A percentile compares a stretch with the other conserved stretches of the same genome.
phyloP scores from a whole-genome alignment of 2,888 invertebrate genomes.

The Mesochorus sp. region DNA sequence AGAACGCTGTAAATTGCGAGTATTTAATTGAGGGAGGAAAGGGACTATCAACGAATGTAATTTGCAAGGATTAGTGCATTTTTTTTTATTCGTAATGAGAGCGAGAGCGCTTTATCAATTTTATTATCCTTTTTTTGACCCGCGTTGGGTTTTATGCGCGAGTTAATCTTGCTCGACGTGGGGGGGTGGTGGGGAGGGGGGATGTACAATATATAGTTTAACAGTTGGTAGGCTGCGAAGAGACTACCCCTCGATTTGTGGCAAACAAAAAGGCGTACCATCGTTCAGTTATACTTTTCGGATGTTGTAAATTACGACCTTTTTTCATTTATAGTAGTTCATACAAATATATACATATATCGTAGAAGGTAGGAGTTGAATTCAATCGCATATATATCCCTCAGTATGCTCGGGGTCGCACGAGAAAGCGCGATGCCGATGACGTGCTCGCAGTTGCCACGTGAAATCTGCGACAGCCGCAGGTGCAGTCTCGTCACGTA shows the following conservation, averaged over 20 bases:
- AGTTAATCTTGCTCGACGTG: conserved; percentile 33
- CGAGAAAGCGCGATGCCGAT: conserved; percentile 23
- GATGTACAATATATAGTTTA: conserved; percentile 24
- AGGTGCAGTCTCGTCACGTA: conserved; percentile 46
- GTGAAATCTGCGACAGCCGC: conserved; percentile 30
- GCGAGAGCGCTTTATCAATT: background rate
- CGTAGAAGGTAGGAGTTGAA: background rate
- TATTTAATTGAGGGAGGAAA: background rate
- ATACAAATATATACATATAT: background rate
- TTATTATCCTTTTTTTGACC: conserved; percentile 4
- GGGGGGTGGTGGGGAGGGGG: background rate
- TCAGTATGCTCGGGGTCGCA: background rate
- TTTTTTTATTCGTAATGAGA: background rate
- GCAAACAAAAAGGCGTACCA: background rate
- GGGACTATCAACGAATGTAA: conserved; percentile 14
- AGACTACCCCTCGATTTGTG: background rate
- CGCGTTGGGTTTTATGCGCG: background rate
- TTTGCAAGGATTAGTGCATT: conserved; percentile 6
- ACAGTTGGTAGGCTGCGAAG: background rate
- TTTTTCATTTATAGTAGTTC: background rate
- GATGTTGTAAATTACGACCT: background rate
- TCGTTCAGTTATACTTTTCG: background rate
- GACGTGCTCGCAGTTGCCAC: conserved; percentile 28
- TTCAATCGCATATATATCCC: conserved; percentile 23
- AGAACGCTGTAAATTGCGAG: background rate